Conservation (phyloP, 2,888 invertebrate genomes). For the Drosophila fulvimacula region DNA sequence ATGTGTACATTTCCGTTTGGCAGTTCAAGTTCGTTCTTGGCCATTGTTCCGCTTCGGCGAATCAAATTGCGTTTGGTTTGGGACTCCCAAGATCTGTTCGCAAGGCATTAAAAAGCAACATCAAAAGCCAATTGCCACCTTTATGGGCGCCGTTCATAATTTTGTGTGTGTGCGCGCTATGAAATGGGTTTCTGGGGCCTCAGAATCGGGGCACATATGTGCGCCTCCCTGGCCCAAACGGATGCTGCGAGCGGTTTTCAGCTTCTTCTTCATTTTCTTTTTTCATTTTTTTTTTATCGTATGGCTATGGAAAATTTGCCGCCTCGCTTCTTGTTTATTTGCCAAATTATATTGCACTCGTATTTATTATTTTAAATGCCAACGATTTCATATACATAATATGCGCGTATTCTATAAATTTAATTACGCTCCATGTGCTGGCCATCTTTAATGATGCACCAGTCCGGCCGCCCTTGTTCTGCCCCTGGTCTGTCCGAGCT, state of each 20-base stretch:
- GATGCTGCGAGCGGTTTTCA: slow-evolving; percentile 6
- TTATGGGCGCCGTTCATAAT: slow-evolving; percentile 53
- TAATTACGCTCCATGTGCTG: slow-evolving; percentile 57
- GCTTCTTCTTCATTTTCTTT: not conserved
- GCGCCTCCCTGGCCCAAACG: slow-evolving; percentile 6
- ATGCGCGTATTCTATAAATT: slow-evolving; percentile 49
- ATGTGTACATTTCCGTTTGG: slow-evolving; percentile 34
- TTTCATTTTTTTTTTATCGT: too few relatives aligned
- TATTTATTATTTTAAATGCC: slow-evolving; percentile 54
- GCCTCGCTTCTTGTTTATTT: slow-evolving; percentile 48
- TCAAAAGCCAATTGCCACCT: slow-evolving; percentile 56
- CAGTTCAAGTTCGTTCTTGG: slow-evolving; percentile 18
- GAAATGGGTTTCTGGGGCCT: slow-evolving; percentile 30
- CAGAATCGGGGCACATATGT: slow-evolving; percentile 48
- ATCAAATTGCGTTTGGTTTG: slow-evolving; percentile 2
- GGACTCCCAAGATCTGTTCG: slow-evolving; percentile 11
- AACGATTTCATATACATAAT: slow-evolving; percentile 47
- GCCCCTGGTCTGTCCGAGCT: not conserved
- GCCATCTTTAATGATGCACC: slow-evolving; percentile 40
- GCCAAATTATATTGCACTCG: slow-evolving; percentile 58
- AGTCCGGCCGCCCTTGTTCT: too few relatives aligned
- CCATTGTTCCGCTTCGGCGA: slow-evolving; percentile 31
- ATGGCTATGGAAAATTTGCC: slow-evolving; percentile 42
- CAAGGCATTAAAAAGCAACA: slow-evolving; percentile 52
- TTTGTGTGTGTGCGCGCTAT: slow-evolving; percentile 35